These are phyloP conservation scores for Enteromius fasciolatus DNA, from an alignment of 2,797 vertebrate genomes.

Conservation along the genomic window DNA sequence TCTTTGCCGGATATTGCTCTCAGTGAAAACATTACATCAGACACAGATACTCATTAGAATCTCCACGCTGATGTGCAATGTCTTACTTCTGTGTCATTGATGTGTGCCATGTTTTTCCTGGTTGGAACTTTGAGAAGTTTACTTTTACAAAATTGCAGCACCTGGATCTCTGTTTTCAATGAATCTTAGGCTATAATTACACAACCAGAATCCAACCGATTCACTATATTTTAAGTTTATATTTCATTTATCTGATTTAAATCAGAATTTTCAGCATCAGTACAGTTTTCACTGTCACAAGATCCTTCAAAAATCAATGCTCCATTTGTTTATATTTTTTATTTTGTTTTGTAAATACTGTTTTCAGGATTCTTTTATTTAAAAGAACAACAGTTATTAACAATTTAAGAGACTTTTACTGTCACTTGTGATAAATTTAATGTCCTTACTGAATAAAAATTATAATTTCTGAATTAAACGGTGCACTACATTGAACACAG, in stretches of 20 bases:
- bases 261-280: background rate
- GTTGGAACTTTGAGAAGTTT: background rate
- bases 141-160: conserved; percentile 6
- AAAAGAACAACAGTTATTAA: background rate
- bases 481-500: background rate
- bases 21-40: conserved; percentile 43
- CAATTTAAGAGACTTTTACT: background rate
- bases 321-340: too few species aligned
- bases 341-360: too few species aligned
- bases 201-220: background rate
- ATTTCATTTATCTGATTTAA: too few species aligned
- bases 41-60: conserved; percentile 38
- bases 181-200: background rate
- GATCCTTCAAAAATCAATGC: background rate
- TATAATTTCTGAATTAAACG: background rate
- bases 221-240: background rate
- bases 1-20: conserved; percentile 21
- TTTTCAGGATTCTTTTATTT: background rate
- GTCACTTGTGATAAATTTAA: background rate
- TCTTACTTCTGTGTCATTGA: conserved; percentile 7
- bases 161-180: conserved; percentile 17
- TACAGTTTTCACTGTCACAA: background rate
- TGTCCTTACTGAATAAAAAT: background rate
- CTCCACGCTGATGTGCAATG: background rate
- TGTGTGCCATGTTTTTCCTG: background rate